Percentiles rank a stretch among this genome's conserved stretches.
Evolutionary conservation across 37 sponge, comb jelly and placozoan species (phyloP).

Genomic region (Halisarca cf. caerulea): DNA sequence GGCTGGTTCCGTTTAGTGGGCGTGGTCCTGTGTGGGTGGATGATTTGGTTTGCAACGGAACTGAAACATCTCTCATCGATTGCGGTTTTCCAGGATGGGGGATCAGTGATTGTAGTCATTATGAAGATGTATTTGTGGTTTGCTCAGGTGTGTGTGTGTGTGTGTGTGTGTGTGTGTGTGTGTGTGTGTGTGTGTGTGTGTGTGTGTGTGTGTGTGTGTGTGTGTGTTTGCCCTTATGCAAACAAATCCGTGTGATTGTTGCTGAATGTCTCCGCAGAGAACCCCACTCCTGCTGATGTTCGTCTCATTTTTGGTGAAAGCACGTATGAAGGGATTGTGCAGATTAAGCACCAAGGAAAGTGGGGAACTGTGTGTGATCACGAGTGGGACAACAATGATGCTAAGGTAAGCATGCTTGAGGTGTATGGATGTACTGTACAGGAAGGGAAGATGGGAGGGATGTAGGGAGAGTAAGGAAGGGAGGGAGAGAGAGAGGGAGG

Average conservation of each 20-base stretch:
- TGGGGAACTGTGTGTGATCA: constrained; percentile 23
- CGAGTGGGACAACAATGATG: constrained; percentile 4
- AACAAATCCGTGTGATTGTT: constrained; percentile 27
- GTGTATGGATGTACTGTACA: neutral
- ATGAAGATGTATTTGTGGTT: constrained; percentile 51
- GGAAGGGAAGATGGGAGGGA: neutral
- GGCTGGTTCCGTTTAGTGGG: too few species aligned
- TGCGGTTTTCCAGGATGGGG: constrained; percentile 80
- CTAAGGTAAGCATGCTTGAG: neutral
- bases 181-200: constrained; percentile 27
- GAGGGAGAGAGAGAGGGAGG: neutral
- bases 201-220: constrained; percentile 29
- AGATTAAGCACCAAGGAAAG: constrained; percentile 12
- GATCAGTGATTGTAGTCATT: constrained; percentile 60
- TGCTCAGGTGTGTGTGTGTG: constrained; percentile 35
- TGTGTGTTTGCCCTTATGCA: constrained; percentile 18
- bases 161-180: constrained; percentile 12
- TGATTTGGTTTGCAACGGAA: constrained; percentile 66
- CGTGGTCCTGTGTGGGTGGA: constrained; percentile 69
- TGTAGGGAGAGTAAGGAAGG: neutral
- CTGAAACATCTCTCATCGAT: constrained; percentile 49
- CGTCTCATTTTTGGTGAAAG: neutral
- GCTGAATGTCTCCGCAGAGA: neutral
- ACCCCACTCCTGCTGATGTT: neutral
- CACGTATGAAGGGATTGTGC: neutral